phyloP scores from a whole-genome alignment of 2,113 vertebrate species.

The Scopus umbretta region DNA sequence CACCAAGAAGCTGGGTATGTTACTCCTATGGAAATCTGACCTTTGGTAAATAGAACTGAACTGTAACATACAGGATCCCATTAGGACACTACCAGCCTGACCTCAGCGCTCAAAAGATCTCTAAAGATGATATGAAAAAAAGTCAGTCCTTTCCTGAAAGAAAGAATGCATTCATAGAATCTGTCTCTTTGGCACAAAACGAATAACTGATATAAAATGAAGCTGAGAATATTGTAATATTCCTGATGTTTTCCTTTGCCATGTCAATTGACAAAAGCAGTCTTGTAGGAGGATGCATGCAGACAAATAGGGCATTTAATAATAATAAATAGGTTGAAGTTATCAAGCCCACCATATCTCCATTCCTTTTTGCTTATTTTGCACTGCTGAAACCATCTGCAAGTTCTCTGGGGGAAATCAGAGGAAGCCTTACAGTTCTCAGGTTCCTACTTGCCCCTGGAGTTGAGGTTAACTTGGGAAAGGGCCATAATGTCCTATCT shows the following conservation, averaged over 20 bases:
- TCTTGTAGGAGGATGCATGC: neutral
- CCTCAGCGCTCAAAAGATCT: neutral
- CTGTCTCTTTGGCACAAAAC: neutral
- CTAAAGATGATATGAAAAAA: neutral
- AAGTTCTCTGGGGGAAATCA: neutral
- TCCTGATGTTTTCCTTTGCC: neutral
- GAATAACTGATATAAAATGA: neutral
- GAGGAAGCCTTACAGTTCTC: neutral
- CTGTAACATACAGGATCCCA: neutral
- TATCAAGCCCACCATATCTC: neutral
- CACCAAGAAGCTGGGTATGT: neutral
- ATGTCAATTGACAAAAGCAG: neutral
- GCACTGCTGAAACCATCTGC: neutral
- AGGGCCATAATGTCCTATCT: neutral
- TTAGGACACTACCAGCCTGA: neutral
- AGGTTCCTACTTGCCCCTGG: neutral
- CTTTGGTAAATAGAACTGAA: neutral
- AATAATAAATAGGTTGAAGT: neutral
- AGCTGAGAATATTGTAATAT: neutral
- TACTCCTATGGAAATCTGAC: neutral
- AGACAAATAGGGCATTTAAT: too few species aligned
- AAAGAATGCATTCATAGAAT: neutral
- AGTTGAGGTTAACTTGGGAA: neutral
- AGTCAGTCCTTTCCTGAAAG: neutral
- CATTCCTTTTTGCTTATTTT: neutral